phyloP scores from a whole-genome alignment of 1,140 invertebrate genomes.

The Papilio xuthus region DNA sequence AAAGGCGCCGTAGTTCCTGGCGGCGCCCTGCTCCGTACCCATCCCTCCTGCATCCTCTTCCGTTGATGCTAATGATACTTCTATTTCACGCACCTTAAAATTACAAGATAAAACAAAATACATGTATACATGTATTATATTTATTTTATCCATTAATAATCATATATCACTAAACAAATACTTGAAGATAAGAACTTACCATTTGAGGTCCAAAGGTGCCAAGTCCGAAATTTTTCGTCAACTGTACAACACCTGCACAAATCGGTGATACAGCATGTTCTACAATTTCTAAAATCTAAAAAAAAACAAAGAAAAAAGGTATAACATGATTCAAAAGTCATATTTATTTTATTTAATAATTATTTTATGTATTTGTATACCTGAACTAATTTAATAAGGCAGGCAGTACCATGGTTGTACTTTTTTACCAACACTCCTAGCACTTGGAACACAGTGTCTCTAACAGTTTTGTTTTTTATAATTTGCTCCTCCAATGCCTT shows the following conservation, averaged over 20 bases:
- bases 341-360: slow-evolving; percentile 4
- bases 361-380: slow-evolving; percentile 67
- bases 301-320: slow-evolving; percentile 41
- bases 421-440: slow-evolving; percentile 90
- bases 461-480: slow-evolving; percentile 84
- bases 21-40: slow-evolving; percentile 82
- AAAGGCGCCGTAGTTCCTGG: slow-evolving; percentile 85
- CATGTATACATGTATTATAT: too few species aligned
- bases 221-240: slow-evolving; percentile 84
- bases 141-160: background rate
- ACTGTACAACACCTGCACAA: slow-evolving; percentile 84
- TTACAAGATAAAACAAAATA: background rate
- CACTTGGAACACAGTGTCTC: slow-evolving; percentile 89
- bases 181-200: slow-evolving; percentile 51
- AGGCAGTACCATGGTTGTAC: slow-evolving; percentile 89
- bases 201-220: slow-evolving; percentile 87
- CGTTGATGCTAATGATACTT: slow-evolving; percentile 80
- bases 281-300: slow-evolving; percentile 87
- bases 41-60: slow-evolving; percentile 80
- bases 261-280: slow-evolving; percentile 87
- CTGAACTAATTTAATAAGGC: slow-evolving; percentile 86
- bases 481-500: slow-evolving; percentile 87
- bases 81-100: slow-evolving; percentile 85
- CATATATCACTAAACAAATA: background rate
- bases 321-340: background rate